Evolutionary conservation across 2,113 vertebrate species (phyloP).

Genomic region (Cyprinodon tularosa): DNA sequence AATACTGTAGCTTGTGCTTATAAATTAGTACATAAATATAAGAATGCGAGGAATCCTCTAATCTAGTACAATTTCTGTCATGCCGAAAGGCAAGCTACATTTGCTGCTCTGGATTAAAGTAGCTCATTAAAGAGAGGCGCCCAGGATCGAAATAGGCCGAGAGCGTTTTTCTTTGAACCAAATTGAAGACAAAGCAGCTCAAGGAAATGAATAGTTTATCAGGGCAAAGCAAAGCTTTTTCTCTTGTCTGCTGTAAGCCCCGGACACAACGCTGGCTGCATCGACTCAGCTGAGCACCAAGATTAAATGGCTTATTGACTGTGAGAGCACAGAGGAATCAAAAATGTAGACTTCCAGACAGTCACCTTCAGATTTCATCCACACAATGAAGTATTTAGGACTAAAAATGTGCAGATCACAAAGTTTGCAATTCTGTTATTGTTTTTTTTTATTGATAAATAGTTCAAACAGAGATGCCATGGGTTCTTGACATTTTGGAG

Average conservation of each 20-base stretch:
- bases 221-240: conserved; percentile 69
- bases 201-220: conserved; percentile 80
- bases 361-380: conserved; percentile 80
- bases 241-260: conserved; percentile 62
- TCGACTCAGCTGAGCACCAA: conserved; percentile 70
- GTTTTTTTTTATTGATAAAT: conserved; percentile 17
- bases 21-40: conserved; percentile 73
- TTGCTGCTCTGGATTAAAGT: conserved; percentile 74
- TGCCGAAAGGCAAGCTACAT: conserved; percentile 64
- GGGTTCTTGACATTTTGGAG: conserved; percentile 7
- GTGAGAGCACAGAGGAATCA: conserved; percentile 65
- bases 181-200: conserved; percentile 78
- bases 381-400: conserved; percentile 30
- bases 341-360: conserved; percentile 61
- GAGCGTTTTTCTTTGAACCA: conserved; percentile 72
- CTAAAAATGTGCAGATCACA: conserved; percentile 16
- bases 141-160: conserved; percentile 80
- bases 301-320: conserved; percentile 86
- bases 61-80: conserved; percentile 70
- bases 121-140: conserved; percentile 78
- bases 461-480: conserved; percentile 26
- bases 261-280: conserved; percentile 70
- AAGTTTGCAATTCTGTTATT: conserved; percentile 18
- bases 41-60: conserved; percentile 77
- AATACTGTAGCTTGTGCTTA: conserved; percentile 64